Percentiles rank a stretch among this genome's conserved stretches.
Conservation (phyloP, 2,797 vertebrate genomes). For the Lepilemur septentrionalis region DNA sequence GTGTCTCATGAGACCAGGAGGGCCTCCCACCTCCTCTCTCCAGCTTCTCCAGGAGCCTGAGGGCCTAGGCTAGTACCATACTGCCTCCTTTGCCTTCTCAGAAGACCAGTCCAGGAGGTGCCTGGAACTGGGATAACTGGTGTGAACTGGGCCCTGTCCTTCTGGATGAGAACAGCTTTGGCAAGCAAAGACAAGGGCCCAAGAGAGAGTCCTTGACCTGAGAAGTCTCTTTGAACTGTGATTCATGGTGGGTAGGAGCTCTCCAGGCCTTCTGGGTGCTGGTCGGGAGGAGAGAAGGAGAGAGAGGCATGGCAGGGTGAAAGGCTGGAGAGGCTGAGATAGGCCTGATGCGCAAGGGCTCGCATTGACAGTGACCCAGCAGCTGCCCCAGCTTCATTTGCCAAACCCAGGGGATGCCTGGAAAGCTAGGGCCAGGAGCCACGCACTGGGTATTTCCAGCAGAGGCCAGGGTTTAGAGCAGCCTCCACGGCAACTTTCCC, state of each 20-base stretch:
- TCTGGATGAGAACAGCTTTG: background rate
- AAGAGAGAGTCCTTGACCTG: background rate
- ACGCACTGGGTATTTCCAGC: conserved; percentile 76
- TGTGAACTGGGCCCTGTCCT: background rate
- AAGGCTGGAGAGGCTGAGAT: background rate
- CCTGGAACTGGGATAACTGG: background rate
- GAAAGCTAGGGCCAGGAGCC: conserved; percentile 70
- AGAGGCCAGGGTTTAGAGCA: conserved; percentile 48
- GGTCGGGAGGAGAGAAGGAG: background rate
- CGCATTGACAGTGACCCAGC: background rate
- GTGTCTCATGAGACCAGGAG: background rate
- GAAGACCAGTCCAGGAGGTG: background rate
- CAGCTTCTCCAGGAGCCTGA: background rate
- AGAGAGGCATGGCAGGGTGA: background rate
- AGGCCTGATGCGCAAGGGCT: background rate
- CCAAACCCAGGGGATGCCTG: conserved; percentile 71
- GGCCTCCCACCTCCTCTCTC: background rate
- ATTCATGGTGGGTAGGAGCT: background rate
- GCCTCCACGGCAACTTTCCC: conserved; percentile 70
- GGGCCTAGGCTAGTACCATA: background rate
- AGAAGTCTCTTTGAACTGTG: background rate
- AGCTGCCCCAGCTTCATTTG: conserved; percentile 53
- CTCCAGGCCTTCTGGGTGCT: background rate
- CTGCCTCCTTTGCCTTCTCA: background rate
- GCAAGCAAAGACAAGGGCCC: background rate